Percentiles rank a stretch among this genome's conserved stretches.
Evolutionary conservation across 1,140 invertebrate species (phyloP).

Genomic region (Venturia canescens): DNA sequence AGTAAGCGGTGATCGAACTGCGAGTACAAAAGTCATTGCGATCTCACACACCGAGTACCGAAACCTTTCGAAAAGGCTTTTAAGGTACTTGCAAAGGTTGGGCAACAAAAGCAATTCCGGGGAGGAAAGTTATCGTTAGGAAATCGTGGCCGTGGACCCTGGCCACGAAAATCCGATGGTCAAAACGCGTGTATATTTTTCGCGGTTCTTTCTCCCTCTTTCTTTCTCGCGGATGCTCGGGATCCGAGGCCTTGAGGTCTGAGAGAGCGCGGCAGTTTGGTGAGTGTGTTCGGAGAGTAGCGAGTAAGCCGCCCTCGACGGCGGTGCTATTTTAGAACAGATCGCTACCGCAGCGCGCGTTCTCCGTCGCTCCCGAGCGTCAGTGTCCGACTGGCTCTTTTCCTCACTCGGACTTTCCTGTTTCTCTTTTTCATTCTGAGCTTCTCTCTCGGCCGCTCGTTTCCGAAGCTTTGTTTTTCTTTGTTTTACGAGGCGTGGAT

Average conservation of each 20-base stretch:
- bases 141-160: too few relatives aligned
- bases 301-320: slow-evolving; percentile 40
- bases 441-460: too few relatives aligned
- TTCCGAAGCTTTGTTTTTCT: not conserved
- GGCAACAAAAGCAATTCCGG: too few relatives aligned
- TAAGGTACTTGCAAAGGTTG: too few relatives aligned
- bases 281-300: slow-evolving; percentile 23
- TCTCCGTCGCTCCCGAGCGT: not conserved
- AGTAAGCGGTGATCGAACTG: too few relatives aligned
- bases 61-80: too few relatives aligned
- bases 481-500: not conserved
- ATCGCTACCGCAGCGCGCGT: slow-evolving; percentile 45
- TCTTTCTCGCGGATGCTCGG: slow-evolving; percentile 27
- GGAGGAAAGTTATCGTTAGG: too few relatives aligned
- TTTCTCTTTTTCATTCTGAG: too few relatives aligned
- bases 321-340: slow-evolving; percentile 63
- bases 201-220: not conserved
- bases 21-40: too few relatives aligned
- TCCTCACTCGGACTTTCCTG: too few relatives aligned
- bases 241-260: slow-evolving; percentile 59
- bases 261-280: slow-evolving; percentile 15
- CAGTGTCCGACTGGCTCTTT: not conserved
- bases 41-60: too few relatives aligned
- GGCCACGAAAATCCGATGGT: too few relatives aligned
- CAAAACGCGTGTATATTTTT: slow-evolving; percentile 9